Evolutionary conservation across 2,113 vertebrate genomes (phyloP), one percentile per base, ranked within the genome.

Genomic region (Hymenochirus boettgeri): DNA sequence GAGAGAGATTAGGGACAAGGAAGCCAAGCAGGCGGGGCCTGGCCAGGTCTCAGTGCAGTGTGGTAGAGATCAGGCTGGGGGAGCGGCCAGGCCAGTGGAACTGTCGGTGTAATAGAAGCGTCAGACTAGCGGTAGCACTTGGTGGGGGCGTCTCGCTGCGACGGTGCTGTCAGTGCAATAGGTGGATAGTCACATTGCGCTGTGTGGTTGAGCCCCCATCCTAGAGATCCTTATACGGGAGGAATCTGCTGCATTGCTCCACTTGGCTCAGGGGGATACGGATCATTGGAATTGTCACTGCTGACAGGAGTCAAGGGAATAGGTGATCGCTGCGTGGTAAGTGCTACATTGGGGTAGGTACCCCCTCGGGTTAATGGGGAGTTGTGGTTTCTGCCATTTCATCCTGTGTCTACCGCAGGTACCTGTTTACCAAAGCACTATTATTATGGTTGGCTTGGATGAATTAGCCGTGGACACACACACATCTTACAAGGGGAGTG

Each of bases 21-120:
- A 62, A 54, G 31, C 39, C 39, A 21, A 21, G 6, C 21, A 39
- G 63, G 63, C 22, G 63, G 63, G 45, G 55, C 42, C 55, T 57
- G 63, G 26, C 5, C 6, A 10, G 39, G 45, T 57, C 26, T 22
- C 39, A 24, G 52, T 26, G 62, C 37, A 45, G 12, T 65, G 52
- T 26, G 31, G 53, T 13, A 55, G 27, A 3, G 33, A 9, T 35
- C 10, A 35, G 33, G 26, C 27, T n/a, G 27, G n/a, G 15, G 50
- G 50, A 52, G 50, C 50, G 50, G 50, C 24, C 21, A 52, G 21
- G 26, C 17, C 55, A 57, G 31, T 24, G 52, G 10, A 8, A 15
- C 51, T 35, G 39, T 33, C 24, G 17, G 62, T 24, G 39, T 13
- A 8, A 45, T 15, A 23, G 21, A 35, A 47, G 27, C 47, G 63